Base-by-base conservation (phyloP, 1,140 invertebrate species). In the Plectus sambesii region DNA sequence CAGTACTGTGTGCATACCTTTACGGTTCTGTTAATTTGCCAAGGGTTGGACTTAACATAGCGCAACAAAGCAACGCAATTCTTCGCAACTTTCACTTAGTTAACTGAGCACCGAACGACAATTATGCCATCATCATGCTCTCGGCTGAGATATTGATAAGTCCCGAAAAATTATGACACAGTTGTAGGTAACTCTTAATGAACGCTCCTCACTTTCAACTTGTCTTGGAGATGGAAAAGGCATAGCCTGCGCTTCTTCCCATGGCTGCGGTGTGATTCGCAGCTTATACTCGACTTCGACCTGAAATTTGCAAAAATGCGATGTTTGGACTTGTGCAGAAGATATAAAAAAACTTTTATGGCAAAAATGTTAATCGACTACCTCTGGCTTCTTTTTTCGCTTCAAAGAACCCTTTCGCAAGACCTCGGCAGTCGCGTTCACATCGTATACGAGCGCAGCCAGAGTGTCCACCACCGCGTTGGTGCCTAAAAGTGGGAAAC, bases 361-460 rank as follows among this genome's bases (percentile, higher is more conserved):
- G 12, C 17, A 12, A 17, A 12, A 33, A 33, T 12, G 17, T 12
- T 33, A 33, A 33, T n/a, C n/a, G n/a, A 49, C 44, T 50, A 49
- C 12, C 51, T 46, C 30, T 48, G 48, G 33, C 30, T 36, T 29
- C 19, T 63, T 61, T 38, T 58, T 62, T n/a, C 49, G 43, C 48
- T 65, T 63, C 42, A 59, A 40, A 20, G 49, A 56, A 17, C 61
- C 61, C 22, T 61, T 42, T 42, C 66, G 51, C 12, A 66, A 42
- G n/a, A 67, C 64, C 49, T 67, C 64, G 5, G 64, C 65, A 1
- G 64, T 67, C 9, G 64, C 64, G 44, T 67, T 69, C n/a, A 69
- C 66, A 50, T 67, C 64, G 43, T 69, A 69, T 17, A 69, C 67
- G 5, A 67, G 42, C n/a, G 64, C 64, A 6, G 64, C 64, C 22